Evolutionary conservation across 1,140 invertebrate species (phyloP).

Genomic region (Megalonaias nervosa): DNA sequence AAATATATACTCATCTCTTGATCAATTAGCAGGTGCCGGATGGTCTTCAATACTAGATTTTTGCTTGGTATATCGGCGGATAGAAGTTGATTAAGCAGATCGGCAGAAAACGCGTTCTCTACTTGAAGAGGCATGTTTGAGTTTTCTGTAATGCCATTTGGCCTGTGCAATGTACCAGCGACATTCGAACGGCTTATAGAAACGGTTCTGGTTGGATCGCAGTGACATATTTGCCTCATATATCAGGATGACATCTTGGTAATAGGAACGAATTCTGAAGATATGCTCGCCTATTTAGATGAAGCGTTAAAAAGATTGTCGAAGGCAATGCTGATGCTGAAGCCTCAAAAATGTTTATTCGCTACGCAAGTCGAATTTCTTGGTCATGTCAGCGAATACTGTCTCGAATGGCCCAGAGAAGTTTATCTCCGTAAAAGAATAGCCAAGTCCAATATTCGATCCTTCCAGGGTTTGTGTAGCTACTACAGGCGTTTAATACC

Average conservation of each 20-base stretch:
- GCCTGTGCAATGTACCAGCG: too few species aligned
- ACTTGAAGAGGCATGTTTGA: conserved; percentile 30
- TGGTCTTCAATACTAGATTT: conserved; percentile 36
- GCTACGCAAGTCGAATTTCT: conserved; percentile 39
- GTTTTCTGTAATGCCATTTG: conserved; percentile 34
- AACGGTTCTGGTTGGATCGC: conserved; percentile 1
- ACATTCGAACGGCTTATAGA: conserved; percentile 26
- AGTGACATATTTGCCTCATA: neutral
- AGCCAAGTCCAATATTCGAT: conserved; percentile 50
- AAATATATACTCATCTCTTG: conserved; percentile 41
- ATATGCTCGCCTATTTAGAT: conserved; percentile 9
- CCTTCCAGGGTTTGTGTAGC: conserved; percentile 51
- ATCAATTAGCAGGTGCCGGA: neutral
- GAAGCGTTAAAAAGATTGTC: conserved; percentile 6
- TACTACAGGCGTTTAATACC: conserved; percentile 18
- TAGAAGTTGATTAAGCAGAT: conserved; percentile 14
- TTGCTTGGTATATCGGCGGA: conserved; percentile 42
- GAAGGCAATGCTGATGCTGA: conserved; percentile 24
- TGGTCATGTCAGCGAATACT: conserved; percentile 35
- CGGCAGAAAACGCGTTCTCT: conserved; percentile 29
- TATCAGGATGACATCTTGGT: neutral
- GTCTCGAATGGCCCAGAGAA: conserved; percentile 48
- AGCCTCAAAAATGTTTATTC: conserved; percentile 57
- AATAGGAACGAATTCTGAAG: neutral
- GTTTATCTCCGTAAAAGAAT: conserved; percentile 42